Evolutionary conservation across 2,113 vertebrate species (phyloP).

Genomic region (Centropus bengalensis): DNA sequence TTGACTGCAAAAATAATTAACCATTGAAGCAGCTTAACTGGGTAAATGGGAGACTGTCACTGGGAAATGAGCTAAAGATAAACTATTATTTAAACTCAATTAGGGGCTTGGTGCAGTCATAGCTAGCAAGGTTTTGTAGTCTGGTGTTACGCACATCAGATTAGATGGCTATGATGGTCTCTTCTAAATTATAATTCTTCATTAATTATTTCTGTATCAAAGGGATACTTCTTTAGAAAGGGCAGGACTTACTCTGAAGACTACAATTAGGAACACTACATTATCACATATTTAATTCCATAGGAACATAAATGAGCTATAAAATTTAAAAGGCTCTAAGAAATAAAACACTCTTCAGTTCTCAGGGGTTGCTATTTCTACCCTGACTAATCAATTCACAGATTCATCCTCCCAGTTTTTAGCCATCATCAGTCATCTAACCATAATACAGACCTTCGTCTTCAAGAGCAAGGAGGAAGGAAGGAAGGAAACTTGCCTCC

Average conservation of each 20-base stretch:
- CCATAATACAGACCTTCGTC: background rate
- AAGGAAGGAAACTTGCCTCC: background rate
- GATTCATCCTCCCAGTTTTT: background rate
- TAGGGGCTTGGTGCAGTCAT: background rate
- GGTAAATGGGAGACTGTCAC: background rate
- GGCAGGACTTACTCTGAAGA: constrained; percentile 32
- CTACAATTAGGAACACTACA: constrained; percentile 40
- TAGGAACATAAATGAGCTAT: constrained; percentile 28
- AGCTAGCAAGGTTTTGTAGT: background rate
- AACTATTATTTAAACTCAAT: constrained; percentile 34
- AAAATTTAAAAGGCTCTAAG: constrained; percentile 22
- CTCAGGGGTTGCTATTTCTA: background rate
- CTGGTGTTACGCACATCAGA: background rate
- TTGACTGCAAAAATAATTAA: constrained; percentile 23
- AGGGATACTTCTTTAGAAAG: constrained; percentile 14
- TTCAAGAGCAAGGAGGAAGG: background rate
- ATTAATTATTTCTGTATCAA: constrained; percentile 45
- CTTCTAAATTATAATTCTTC: constrained; percentile 30
- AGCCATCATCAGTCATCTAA: background rate
- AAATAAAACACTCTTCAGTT: background rate
- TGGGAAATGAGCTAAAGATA: constrained; percentile 29
- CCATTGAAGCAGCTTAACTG: background rate
- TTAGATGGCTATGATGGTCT: background rate
- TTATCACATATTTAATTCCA: constrained; percentile 42
- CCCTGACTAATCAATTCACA: background rate